Evolutionary conservation across 1,140 invertebrate genomes (phyloP).

Genomic region (Drosophila albomicans): DNA sequence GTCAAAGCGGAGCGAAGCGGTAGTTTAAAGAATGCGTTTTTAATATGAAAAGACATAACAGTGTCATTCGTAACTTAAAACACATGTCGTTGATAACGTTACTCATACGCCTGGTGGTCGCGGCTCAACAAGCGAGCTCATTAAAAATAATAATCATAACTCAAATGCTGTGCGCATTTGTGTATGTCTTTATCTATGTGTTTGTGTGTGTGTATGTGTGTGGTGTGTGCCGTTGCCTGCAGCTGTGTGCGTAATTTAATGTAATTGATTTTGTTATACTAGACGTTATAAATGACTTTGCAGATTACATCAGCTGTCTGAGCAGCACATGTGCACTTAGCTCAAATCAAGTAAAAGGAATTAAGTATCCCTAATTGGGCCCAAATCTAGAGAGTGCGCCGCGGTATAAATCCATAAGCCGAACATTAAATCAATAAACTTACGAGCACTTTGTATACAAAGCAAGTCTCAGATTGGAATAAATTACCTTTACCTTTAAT

Average conservation of each 20-base stretch:
- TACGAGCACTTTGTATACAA: background rate
- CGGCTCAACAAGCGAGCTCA: constrained; percentile 58
- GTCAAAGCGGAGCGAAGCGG: constrained; percentile 46
- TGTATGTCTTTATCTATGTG: background rate
- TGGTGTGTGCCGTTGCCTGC: constrained; percentile 5
- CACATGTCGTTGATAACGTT: constrained; percentile 63
- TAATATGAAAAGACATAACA: constrained; percentile 73
- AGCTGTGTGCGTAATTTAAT: constrained; percentile 57
- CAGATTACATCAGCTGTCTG: constrained; percentile 38
- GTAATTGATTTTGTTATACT: constrained; percentile 64
- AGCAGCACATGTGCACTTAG: constrained; percentile 10
- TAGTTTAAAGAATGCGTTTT: constrained; percentile 70
- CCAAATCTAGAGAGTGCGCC: constrained; percentile 4
- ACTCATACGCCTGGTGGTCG: constrained; percentile 49
- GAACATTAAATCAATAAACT: constrained; percentile 6
- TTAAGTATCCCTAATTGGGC: constrained; percentile 23
- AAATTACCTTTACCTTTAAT: background rate
- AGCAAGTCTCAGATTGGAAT: background rate
- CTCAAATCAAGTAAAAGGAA: constrained; percentile 11
- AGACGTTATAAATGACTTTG: constrained; percentile 39
- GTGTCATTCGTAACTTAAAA: constrained; percentile 48
- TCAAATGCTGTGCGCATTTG: constrained; percentile 2
- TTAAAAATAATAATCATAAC: constrained; percentile 72
- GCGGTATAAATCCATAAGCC: background rate
- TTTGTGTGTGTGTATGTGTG: background rate